These are phyloP conservation scores for Alauda arvensis DNA, from an alignment of 2,797 vertebrate species.

Conservation along the genomic window DNA sequence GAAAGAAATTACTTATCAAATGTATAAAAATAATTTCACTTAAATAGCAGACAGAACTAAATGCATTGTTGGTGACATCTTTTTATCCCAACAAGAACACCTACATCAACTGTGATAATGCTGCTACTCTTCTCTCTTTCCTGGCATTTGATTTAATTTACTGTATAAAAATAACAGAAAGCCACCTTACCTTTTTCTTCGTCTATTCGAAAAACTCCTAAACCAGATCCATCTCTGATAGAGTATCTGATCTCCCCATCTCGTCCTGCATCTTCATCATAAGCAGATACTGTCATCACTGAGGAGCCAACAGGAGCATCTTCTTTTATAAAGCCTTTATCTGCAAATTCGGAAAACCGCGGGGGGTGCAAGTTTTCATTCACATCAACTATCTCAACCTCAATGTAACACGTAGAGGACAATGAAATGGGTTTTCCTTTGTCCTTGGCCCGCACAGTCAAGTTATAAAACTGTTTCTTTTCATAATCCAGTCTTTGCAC, in stretches of 20 bases:
- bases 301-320: slow-evolving; percentile 85
- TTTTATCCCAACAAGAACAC: background rate
- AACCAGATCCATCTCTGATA: slow-evolving; percentile 91
- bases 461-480: slow-evolving; percentile 89
- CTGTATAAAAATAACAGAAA: background rate
- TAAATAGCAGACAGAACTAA: background rate
- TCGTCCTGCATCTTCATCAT: slow-evolving; percentile 87
- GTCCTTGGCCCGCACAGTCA: slow-evolving; percentile 93
- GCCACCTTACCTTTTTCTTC: slow-evolving; percentile 89
- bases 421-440: slow-evolving; percentile 91
- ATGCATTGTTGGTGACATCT: background rate
- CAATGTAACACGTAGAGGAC: slow-evolving; percentile 90
- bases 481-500: slow-evolving; percentile 92
- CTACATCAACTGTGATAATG: background rate
- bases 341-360: slow-evolving; percentile 85
- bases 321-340: slow-evolving; percentile 91
- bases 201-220: slow-evolving; percentile 92
- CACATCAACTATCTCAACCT: slow-evolving; percentile 92
- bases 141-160: background rate
- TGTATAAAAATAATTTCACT: background rate
- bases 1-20: background rate
- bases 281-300: slow-evolving; percentile 88
- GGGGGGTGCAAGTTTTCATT: slow-evolving; percentile 93
- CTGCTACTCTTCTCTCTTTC: background rate
- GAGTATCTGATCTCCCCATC: slow-evolving; percentile 94